Base-by-base conservation (phyloP, 1,140 invertebrate species). In the Anastrepha ludens region DNA sequence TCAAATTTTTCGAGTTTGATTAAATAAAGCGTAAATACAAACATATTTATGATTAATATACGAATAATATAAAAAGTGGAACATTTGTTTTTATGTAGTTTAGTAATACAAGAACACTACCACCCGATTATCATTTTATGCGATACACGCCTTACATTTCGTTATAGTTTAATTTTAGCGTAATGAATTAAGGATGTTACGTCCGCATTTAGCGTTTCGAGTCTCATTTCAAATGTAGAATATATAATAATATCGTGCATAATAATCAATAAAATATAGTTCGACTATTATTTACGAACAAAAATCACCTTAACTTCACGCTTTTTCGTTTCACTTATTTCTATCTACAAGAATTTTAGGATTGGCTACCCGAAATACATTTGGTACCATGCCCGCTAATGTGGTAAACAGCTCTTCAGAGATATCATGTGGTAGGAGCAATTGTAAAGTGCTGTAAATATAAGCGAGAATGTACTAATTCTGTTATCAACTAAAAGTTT, bases 321-420 rank as follows among this genome's bases (percentile, higher is more conserved):
- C 64, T 65, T 6, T 20, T 6, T 7, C 2, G 41, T 3, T 86
- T 88, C 89, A 89, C 62, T 92, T 92, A 86, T 86, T 90, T 86
- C 88, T 93, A 88, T 92, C 95, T 85, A 97, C 94, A 60, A 93
- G 89, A 88, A 93, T 92, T 88, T 93, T 93, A 6, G 98, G 97
- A 95, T 98, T 98, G 1, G 97, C 98, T 55, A 98, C 96, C 88
- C 98, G 95, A 93, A 98, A 98, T 90, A 98, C 98, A 90, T 96
- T 96, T 15, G 98, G 97, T 87, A 99, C 94, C 97, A 98, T 98
- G 60, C 95, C 95, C 3, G 98, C 97, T 85, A 99, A 94, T 29
- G 96, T 96, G 55, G 95, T 95, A 93, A 99, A 99, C 65, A 98
- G 95, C 90, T 97, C 96, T 89, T 97, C 97, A 2, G 97, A 97